Base-by-base conservation (phyloP, 2,797 vertebrate genomes). In the Tinamus major region DNA sequence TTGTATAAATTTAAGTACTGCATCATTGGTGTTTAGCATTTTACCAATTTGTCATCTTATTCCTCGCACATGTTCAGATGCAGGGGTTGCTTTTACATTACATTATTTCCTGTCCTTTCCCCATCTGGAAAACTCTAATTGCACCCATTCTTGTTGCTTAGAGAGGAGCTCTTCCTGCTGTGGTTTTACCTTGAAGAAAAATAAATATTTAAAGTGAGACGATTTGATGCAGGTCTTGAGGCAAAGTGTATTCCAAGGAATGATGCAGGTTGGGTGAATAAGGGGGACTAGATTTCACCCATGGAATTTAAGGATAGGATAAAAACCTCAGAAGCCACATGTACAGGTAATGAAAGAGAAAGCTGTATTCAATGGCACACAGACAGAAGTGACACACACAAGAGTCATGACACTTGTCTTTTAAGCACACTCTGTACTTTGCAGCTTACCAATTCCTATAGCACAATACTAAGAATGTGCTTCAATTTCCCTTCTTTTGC, bases 381-480 rank as follows among this genome's bases (percentile, higher is more conserved):
- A 31, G 29, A 55, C 16, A 31, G 53, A 55, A 18, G 29, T 10
- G 29, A 31, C 53, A 31, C 18, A 55, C 10, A 42, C 59, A 27
- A 42, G 37, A 37, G 24, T 37, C 63, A 8, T 9, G 26, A 70
- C 67, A 39, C 10, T 55, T 0, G 0, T 12, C 39, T 29, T 55
- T 65, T 14, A 26, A 76, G 21, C 33, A 8, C 13, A 55, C 19
- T 27, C 16, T 18, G 15, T 6, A 0, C 18, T 78, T 69, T 21
- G 17, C 53, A 84, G 14, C 39, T 23, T 11, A 41, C 20, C 15
- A 0, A 3, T 21, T 72, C 11, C 35, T 39, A 10, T 16, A 24
- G 16, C 27, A 6, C 31, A 0, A 8, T 11, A 8, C 35, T 5
- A 7, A 49, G 48, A 61, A 3, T 1, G 1, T 0, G 2, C 6